Evolutionary conservation across 2,888 invertebrate species (phyloP).

Genomic region (Folsomia candida): DNA sequence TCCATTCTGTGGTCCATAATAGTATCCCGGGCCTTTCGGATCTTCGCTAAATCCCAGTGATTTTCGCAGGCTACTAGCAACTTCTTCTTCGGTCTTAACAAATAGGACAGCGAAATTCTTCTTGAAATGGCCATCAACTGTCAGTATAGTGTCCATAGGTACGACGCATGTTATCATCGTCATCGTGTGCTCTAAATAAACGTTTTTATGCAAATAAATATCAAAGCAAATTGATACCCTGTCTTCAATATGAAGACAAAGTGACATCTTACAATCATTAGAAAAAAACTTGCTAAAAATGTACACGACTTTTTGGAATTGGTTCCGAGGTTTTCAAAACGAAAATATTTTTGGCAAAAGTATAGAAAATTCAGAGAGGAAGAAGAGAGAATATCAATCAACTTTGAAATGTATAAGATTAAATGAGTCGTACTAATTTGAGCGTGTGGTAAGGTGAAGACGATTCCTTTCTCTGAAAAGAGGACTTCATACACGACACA

Average conservation of each 20-base stretch:
- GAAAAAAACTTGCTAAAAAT: no score
- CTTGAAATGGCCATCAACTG: slow-evolving; percentile 74
- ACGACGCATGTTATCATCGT: slow-evolving; percentile 65
- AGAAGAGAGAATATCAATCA: no score
- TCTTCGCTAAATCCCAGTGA: slow-evolving; percentile 67
- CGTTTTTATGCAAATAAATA: no score
- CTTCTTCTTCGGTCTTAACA: slow-evolving; percentile 69
- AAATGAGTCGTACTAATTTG: slow-evolving; percentile 56
- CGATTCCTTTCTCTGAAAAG: slow-evolving; percentile 56
- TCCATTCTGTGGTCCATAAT: slow-evolving; percentile 59
- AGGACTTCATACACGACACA: slow-evolving; percentile 59
- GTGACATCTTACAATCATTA: no score
- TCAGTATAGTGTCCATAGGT: slow-evolving; percentile 67
- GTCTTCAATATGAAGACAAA: no score
- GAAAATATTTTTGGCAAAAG: no score
- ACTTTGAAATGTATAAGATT: no score
- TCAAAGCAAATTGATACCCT: no score
- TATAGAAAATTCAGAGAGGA: no score
- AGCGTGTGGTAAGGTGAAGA: slow-evolving; percentile 56
- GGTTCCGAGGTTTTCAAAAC: no score
- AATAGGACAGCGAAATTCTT: slow-evolving; percentile 75
- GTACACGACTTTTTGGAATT: no score
- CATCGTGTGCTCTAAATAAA: slow-evolving; percentile 58
- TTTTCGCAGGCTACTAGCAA: slow-evolving; percentile 68
- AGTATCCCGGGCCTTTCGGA: slow-evolving; percentile 52